These are phyloP conservation scores for Aplochiton taeniatus DNA, from an alignment of 2,797 vertebrate species.

Conservation along the genomic window DNA sequence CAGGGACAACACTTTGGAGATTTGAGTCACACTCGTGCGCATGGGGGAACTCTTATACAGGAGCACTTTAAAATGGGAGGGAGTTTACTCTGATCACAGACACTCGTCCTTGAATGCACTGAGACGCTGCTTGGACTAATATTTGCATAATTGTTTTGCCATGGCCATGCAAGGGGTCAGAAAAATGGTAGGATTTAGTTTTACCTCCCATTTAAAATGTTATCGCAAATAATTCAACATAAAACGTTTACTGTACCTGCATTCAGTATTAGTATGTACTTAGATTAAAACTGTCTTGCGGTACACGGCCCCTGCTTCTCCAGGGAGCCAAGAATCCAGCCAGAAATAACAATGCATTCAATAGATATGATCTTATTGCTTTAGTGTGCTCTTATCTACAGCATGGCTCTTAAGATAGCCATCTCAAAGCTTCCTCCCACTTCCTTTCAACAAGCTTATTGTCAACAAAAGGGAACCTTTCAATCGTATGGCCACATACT, in stretches of 20 bases:
- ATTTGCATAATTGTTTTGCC: too few species aligned
- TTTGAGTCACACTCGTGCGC: not conserved
- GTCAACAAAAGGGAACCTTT: not conserved
- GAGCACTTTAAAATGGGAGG: not conserved
- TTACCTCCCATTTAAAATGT: too few species aligned
- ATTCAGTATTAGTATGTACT: too few species aligned
- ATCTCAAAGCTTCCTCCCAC: slow-evolving; percentile 4
- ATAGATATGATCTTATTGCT: not conserved
- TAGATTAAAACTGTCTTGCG: too few species aligned
- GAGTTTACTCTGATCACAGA: not conserved
- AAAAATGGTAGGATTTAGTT: too few species aligned
- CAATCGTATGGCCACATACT: slow-evolving; percentile 3
- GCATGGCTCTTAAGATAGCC: not conserved
- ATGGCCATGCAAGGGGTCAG: slow-evolving; percentile 15
- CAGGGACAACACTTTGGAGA: not conserved
- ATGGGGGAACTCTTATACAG: not conserved
- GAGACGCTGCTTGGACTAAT: not conserved
- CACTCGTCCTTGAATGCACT: not conserved
- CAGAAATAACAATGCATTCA: not conserved
- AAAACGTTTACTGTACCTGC: too few species aligned
- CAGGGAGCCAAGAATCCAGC: not conserved
- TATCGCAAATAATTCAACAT: too few species aligned
- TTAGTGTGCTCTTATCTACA: not conserved
- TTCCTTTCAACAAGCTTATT: slow-evolving; percentile 8
- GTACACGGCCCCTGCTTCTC: not conserved